phyloP scores from a whole-genome alignment of 2,113 vertebrate genomes.

The Thamnaconus septentrionalis region DNA sequence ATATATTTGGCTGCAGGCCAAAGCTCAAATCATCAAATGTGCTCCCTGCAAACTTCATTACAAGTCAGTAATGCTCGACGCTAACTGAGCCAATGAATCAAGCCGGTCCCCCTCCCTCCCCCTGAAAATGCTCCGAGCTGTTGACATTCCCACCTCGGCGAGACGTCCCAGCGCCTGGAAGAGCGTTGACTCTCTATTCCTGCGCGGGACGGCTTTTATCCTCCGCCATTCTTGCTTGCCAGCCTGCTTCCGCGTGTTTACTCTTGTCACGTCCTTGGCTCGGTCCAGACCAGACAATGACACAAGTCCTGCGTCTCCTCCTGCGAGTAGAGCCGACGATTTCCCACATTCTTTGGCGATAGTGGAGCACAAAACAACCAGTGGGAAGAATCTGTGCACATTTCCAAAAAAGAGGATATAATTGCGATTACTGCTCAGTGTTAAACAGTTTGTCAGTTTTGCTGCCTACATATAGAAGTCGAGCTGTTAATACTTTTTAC shows the following conservation, averaged over 20 bases:
- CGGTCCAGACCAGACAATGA: conserved; percentile 20
- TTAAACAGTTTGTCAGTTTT: too few relatives aligned
- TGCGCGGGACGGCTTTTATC: neutral
- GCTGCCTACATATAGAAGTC: too few relatives aligned
- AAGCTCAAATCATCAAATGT: too few relatives aligned
- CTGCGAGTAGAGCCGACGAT: neutral
- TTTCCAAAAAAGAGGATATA: neutral
- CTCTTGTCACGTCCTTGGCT: conserved; percentile 5
- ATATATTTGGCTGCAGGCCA: too few relatives aligned
- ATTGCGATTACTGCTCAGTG: neutral
- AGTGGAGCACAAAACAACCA: neutral
- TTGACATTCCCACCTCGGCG: neutral
- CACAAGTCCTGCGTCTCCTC: conserved; percentile 7
- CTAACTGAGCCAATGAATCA: neutral
- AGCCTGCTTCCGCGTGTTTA: conserved; percentile 2
- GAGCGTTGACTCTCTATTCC: neutral
- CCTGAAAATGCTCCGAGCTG: neutral
- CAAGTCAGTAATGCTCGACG: too few relatives aligned
- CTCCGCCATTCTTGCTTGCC: neutral
- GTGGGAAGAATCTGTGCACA: neutral
- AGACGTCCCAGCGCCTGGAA: conserved; percentile 1
- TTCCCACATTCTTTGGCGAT: neutral
- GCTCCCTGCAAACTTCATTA: too few relatives aligned
- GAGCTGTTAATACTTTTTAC: too few relatives aligned
- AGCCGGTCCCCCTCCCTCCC: too few relatives aligned